These are phyloP conservation scores for Peromyscus aztecus DNA, from an alignment of 2,797 vertebrate species.

Conservation along the genomic window DNA sequence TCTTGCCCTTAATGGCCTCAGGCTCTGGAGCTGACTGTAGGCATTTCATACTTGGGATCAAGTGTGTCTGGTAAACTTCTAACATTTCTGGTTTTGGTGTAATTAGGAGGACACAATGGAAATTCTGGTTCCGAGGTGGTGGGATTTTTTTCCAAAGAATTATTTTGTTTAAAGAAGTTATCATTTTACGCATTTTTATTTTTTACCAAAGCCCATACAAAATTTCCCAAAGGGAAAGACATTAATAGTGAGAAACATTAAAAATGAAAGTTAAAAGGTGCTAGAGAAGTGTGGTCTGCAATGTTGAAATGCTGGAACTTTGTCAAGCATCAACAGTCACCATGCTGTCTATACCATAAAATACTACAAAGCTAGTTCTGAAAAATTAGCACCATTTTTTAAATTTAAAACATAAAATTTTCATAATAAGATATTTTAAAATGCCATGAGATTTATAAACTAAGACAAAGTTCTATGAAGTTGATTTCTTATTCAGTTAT, in stretches of 20 bases:
- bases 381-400: background rate
- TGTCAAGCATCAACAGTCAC: background rate
- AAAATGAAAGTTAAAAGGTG: background rate
- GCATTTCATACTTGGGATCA: background rate
- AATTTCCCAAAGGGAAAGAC: background rate
- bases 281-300: background rate
- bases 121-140: background rate
- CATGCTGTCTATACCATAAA: background rate
- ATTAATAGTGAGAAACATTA: background rate
- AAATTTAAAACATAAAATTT: background rate
- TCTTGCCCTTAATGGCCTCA: background rate
- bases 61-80: background rate
- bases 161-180: background rate
- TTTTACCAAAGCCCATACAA: background rate
- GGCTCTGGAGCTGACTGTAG: background rate
- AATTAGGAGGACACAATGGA: background rate
- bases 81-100: background rate
- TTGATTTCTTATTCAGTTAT: background rate
- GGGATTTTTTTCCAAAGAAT: background rate
- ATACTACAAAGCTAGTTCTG: background rate
- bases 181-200: background rate
- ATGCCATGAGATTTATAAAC: background rate
- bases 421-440: background rate
- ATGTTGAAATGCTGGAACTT: background rate
- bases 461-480: background rate